Percentiles rank a stretch among this genome's conserved stretches.
Evolutionary conservation across 2,113 vertebrate species (phyloP).

Genomic region (Brachyistius frenatus): DNA sequence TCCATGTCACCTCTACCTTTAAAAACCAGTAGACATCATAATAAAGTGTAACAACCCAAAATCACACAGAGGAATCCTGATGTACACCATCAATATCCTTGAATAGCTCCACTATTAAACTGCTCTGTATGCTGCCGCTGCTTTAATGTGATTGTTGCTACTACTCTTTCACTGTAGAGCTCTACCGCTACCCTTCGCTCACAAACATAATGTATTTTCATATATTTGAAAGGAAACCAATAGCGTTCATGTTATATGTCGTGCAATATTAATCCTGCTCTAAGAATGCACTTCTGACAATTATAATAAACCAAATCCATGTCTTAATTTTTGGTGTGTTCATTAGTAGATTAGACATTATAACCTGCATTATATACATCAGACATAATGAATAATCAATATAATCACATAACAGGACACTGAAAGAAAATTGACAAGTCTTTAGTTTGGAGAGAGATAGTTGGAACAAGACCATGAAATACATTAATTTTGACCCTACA

Average conservation of each 20-base stretch:
- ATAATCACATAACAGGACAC: too few species aligned
- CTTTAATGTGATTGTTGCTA: conserved; percentile 71
- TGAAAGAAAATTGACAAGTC: too few species aligned
- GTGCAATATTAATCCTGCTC: conserved; percentile 74
- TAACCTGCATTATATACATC: too few species aligned
- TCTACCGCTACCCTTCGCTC: conserved; percentile 46
- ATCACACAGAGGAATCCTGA: conserved; percentile 48
- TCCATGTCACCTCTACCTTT: conserved; percentile 7
- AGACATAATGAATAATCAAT: too few species aligned
- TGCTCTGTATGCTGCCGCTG: conserved; percentile 61
- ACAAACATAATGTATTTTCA: conserved; percentile 63
- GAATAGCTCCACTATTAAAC: conserved; percentile 58
- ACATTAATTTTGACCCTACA: too few species aligned
- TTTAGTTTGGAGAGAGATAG: too few species aligned
- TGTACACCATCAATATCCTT: conserved; percentile 59
- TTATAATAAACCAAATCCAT: conserved; percentile 75
- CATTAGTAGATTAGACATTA: background rate
- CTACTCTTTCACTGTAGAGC: conserved; percentile 61
- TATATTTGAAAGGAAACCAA: conserved; percentile 52
- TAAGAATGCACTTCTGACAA: conserved; percentile 78
- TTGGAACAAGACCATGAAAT: too few species aligned
- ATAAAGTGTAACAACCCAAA: conserved; percentile 49
- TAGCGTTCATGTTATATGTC: conserved; percentile 58
- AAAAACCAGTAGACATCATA: conserved; percentile 39
- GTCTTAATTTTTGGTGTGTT: conserved; percentile 37